Evolutionary conservation across 1,140 invertebrate genomes (phyloP).

Genomic region (Trichomalopsis sarcophagae): DNA sequence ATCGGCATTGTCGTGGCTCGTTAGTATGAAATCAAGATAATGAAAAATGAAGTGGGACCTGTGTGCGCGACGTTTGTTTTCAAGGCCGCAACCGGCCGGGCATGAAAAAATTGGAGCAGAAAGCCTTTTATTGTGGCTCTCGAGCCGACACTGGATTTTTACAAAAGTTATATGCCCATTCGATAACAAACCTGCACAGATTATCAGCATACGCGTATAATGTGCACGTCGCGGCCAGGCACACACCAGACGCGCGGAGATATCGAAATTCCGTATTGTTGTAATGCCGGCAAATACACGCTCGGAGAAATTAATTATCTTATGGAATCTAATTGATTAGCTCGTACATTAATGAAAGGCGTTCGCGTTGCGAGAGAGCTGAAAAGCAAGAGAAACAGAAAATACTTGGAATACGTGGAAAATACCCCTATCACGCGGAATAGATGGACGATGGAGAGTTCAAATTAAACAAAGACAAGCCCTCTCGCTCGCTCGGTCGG

Average conservation of each 20-base stretch:
- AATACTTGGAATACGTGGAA: conserved; percentile 56
- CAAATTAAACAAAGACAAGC: conserved; percentile 71
- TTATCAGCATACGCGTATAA: neutral
- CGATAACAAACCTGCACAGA: neutral
- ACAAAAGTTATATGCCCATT: conserved; percentile 5
- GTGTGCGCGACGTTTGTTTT: neutral
- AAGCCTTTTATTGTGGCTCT: neutral
- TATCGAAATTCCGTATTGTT: conserved; percentile 23
- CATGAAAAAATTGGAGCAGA: conserved; percentile 29
- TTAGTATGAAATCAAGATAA: conserved; percentile 39
- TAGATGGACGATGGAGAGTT: conserved; percentile 62
- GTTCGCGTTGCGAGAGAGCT: neutral
- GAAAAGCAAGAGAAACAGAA: conserved; percentile 52
- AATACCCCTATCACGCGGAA: conserved; percentile 57
- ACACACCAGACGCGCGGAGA: neutral
- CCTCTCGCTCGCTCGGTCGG: conserved; percentile 56
- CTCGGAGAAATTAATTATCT: conserved; percentile 47
- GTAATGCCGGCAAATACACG: neutral
- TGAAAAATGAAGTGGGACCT: neutral
- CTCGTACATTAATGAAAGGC: conserved; percentile 42
- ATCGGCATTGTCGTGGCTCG: conserved; percentile 43
- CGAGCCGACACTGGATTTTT: neutral
- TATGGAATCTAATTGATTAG: conserved; percentile 54
- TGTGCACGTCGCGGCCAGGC: neutral
- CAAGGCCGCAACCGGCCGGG: neutral